phyloP scores from a whole-genome alignment of 2,888 invertebrate species.

The Eledona agricola region DNA sequence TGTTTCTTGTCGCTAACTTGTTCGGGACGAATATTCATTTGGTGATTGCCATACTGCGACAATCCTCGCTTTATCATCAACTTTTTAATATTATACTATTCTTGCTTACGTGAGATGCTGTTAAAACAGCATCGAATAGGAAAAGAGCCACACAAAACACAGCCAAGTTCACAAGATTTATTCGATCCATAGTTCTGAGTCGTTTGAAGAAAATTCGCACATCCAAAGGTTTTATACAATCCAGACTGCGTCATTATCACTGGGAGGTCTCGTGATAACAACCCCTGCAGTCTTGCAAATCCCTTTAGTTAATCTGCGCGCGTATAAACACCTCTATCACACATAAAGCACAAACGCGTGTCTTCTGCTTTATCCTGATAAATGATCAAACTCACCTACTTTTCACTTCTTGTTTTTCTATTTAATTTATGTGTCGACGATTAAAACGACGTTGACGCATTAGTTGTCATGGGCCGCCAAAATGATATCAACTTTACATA shows the following conservation, averaged over 20 bases:
- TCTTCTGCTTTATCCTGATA: neutral
- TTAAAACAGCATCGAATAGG: conserved; percentile 10
- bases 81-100: no score
- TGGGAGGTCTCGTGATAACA: conserved; percentile 53
- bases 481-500: no score
- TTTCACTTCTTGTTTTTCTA: no score
- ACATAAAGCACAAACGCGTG: neutral
- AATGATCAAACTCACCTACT: no score
- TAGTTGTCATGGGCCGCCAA: no score
- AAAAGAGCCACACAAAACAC: conserved; percentile 35
- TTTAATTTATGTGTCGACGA: no score
- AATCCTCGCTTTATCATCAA: no score
- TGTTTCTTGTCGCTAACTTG: no score
- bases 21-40: no score
- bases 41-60: no score
- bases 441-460: no score
- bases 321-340: conserved; percentile 34
- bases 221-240: conserved; percentile 47
- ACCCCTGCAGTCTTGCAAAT: conserved; percentile 52
- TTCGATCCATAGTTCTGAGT: conserved; percentile 47
- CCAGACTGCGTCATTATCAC: conserved; percentile 43
- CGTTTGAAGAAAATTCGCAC: conserved; percentile 21
- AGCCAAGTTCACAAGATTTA: conserved; percentile 43
- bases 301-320: conserved; percentile 42
- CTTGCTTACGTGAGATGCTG: conserved; percentile 19